phyloP scores from a whole-genome alignment of 2,797 vertebrate species.

The Poeciliopsis turneri region DNA sequence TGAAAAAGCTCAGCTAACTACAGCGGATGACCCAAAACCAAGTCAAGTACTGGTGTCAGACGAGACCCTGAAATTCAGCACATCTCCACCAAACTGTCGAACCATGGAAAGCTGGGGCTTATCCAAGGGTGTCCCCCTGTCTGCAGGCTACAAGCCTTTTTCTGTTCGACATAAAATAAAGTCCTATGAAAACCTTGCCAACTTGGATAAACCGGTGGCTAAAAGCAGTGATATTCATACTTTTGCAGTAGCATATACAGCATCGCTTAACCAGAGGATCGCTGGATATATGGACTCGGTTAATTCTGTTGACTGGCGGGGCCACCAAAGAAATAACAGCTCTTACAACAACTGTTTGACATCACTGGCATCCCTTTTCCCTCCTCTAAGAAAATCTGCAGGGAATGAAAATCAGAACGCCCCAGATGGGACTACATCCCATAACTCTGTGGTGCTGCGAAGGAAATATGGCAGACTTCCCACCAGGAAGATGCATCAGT shows the following conservation, averaged over 20 bases:
- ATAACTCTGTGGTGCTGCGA: slow-evolving; percentile 69
- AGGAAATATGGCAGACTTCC: slow-evolving; percentile 76
- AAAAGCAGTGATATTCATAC: slow-evolving; percentile 83
- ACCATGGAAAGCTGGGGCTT: slow-evolving; percentile 72
- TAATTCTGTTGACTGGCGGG: slow-evolving; percentile 63
- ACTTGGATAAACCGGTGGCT: slow-evolving; percentile 84
- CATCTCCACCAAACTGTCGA: slow-evolving; percentile 68
- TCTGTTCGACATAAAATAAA: slow-evolving; percentile 95
- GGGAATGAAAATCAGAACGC: slow-evolving; percentile 16
- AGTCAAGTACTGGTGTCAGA: slow-evolving; percentile 10
- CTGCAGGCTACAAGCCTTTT: slow-evolving; percentile 85
- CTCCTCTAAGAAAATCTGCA: slow-evolving; percentile 65
- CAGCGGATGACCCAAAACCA: slow-evolving; percentile 24
- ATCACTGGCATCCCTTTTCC: slow-evolving; percentile 42
- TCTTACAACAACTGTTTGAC: slow-evolving; percentile 80
- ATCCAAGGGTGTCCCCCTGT: slow-evolving; percentile 80
- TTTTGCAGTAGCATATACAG: slow-evolving; percentile 71
- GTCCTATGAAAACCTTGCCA: slow-evolving; percentile 94
- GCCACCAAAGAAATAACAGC: slow-evolving; percentile 83
- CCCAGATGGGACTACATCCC: slow-evolving; percentile 21
- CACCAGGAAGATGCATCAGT: slow-evolving; percentile 85
- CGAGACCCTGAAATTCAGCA: slow-evolving; percentile 36
- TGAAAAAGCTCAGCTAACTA: slow-evolving; percentile 17
- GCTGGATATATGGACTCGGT: slow-evolving; percentile 77
- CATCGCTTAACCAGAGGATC: slow-evolving; percentile 81